Evolutionary conservation across 2,113 vertebrate genomes (phyloP).

Genomic region (Ciconia maguari): DNA sequence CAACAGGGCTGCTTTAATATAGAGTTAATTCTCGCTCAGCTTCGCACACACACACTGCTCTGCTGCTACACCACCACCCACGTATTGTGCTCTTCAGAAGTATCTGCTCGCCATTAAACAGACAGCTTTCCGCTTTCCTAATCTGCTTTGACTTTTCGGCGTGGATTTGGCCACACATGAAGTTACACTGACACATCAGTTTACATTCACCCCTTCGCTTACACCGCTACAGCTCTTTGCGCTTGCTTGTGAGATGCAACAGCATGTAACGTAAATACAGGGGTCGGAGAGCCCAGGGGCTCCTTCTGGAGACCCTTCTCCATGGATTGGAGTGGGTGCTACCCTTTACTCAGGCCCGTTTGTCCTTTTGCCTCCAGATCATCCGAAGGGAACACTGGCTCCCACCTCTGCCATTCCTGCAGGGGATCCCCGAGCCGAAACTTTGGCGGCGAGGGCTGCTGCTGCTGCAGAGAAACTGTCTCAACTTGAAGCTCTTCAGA

Average conservation of each 20-base stretch:
- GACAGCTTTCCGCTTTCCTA: not conserved
- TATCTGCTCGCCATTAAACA: not conserved
- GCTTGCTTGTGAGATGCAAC: not conserved
- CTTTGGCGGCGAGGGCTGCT: rapidly evolving
- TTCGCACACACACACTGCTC: not conserved
- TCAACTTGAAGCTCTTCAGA: not conserved
- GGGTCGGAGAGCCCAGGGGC: not conserved
- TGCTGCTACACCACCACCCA: not conserved
- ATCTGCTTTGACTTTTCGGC: not conserved
- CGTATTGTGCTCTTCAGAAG: not conserved
- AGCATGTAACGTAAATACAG: not conserved
- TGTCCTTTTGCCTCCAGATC: not conserved
- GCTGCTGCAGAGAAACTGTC: not conserved
- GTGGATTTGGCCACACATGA: slow-evolving; percentile 20
- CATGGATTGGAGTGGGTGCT: rapidly evolving
- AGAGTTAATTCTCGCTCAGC: not conserved
- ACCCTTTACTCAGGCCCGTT: not conserved
- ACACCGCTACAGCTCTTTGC: not conserved
- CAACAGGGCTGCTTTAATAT: not conserved
- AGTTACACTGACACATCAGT: not conserved
- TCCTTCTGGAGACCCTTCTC: not conserved
- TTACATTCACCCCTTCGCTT: not conserved
- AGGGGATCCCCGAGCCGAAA: not conserved
- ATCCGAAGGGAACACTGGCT: rapidly evolving
- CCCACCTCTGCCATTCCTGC: rapidly evolving